phyloP scores from a whole-genome alignment of 2,888 invertebrate species.

The Cerceris ruficornis region DNA sequence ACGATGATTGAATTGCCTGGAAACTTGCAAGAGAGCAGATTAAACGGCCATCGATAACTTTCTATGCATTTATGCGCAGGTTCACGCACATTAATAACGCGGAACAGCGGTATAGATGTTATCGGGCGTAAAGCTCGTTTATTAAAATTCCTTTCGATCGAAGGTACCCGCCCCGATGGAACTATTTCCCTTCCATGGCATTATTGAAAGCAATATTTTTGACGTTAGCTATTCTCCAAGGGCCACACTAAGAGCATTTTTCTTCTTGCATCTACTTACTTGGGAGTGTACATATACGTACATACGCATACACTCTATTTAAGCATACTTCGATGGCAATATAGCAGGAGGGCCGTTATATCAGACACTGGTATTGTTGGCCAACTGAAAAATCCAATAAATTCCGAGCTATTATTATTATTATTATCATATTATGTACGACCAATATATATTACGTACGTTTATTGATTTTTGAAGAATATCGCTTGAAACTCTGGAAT shows the following conservation, averaged over 20 bases:
- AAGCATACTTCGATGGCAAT: conserved; percentile 21
- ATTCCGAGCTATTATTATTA: conserved; percentile 49
- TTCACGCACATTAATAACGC: not conserved
- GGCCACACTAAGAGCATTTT: not conserved
- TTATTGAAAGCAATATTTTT: conserved; percentile 67
- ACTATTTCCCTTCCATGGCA: conserved; percentile 18
- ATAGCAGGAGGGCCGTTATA: conserved; percentile 34
- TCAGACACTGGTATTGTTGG: conserved; percentile 29
- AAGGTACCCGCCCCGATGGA: conserved; percentile 11
- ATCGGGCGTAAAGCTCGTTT: conserved; percentile 44
- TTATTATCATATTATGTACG: conserved; percentile 24
- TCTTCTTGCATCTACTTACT: not conserved
- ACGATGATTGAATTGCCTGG: too few relatives aligned
- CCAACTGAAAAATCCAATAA: conserved; percentile 57
- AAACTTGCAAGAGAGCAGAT: too few relatives aligned
- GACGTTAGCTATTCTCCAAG: conserved; percentile 36
- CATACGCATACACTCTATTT: conserved; percentile 13
- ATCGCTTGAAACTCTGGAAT: too few relatives aligned
- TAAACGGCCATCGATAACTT: too few relatives aligned
- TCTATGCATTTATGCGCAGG: not conserved
- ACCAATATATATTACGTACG: conserved; percentile 39
- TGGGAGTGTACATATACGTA: not conserved
- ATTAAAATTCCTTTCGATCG: conserved; percentile 60
- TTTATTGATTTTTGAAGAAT: not conserved
- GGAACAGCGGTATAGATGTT: not conserved